Conservation (phyloP, 2,888 invertebrate genomes). For the Furcula furcula region DNA sequence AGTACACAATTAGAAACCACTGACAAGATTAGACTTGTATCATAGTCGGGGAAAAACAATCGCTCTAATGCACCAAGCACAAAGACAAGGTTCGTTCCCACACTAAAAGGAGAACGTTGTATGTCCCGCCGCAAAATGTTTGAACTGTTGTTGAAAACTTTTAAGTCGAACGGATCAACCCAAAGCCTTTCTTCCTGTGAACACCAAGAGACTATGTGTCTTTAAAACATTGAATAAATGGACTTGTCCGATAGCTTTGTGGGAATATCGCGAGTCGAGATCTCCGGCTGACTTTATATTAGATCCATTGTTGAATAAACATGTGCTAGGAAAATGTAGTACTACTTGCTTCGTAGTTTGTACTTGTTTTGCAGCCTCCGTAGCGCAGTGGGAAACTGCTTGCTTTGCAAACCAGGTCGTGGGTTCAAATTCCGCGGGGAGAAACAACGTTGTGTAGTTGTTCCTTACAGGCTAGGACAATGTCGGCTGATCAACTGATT, state of each 20-base stretch:
- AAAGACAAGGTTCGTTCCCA: constrained; percentile 39
- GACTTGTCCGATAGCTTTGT: constrained; percentile 44
- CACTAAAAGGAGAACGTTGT: constrained; percentile 72
- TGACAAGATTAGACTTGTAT: constrained; percentile 2
- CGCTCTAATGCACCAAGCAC: constrained; percentile 48
- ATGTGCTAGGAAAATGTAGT: constrained; percentile 1
- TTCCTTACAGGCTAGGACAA: too few species aligned
- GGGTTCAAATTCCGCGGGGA: too few species aligned
- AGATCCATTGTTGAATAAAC: constrained; percentile 19
- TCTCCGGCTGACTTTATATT: constrained; percentile 31
- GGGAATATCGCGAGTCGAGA: constrained; percentile 32
- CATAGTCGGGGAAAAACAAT: constrained; percentile 32
- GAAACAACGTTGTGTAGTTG: too few species aligned
- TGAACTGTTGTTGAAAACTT: constrained; percentile 79
- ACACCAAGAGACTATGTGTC: constrained; percentile 52
- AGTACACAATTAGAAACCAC: constrained; percentile 5
- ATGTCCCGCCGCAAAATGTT: constrained; percentile 73
- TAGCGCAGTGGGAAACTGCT: too few species aligned
- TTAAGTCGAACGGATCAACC: constrained; percentile 63
- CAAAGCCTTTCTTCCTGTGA: constrained; percentile 57
- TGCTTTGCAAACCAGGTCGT: too few species aligned
- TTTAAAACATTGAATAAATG: constrained; percentile 64
- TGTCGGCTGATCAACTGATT: too few species aligned
- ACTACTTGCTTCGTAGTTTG: too few species aligned
- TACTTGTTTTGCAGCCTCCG: too few species aligned